A percentile compares a stretch with the other conserved stretches of the same genome.
phyloP scores from a whole-genome alignment of 2,888 invertebrate genomes.

The Gonocerus acuteangulatus region DNA sequence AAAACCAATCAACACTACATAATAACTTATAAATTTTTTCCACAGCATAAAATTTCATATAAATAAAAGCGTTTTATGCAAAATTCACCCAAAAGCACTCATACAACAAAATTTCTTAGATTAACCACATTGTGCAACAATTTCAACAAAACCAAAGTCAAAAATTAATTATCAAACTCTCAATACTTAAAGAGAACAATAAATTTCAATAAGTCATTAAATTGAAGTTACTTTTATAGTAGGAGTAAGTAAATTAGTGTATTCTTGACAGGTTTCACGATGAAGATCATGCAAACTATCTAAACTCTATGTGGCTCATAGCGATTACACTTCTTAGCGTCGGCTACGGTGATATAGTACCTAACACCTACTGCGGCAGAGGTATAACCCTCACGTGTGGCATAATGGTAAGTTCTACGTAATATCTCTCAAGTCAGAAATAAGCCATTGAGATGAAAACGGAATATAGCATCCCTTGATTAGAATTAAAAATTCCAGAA shows the following conservation, averaged over 20 bases:
- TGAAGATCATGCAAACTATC: conserved; percentile 95
- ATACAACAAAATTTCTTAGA: no score
- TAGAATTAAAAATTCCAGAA: neutral
- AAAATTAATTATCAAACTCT: no score
- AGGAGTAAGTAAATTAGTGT: conserved; percentile 14
- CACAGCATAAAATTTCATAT: no score
- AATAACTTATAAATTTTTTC: no score
- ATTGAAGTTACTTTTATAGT: no score
- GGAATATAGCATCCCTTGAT: neutral
- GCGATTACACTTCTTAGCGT: conserved; percentile 99
- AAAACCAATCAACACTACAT: no score
- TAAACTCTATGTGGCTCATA: conserved; percentile 99
- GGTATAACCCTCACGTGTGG: conserved; percentile 98
- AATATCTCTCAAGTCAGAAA: conserved; percentile 5
- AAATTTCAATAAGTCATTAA: no score
- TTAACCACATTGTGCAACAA: no score
- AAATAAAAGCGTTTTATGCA: no score
- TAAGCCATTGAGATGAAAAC: conserved; percentile 25
- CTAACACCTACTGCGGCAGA: conserved; percentile 99
- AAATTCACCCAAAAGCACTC: no score
- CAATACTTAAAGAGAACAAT: no score
- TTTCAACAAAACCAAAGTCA: no score
- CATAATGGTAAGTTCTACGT: conserved; percentile 83
- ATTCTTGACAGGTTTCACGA: conserved; percentile 78
- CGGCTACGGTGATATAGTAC: conserved; percentile 99